Evolutionary conservation across 2,888 invertebrate species (phyloP).

Genomic region (Sinopyrophorus schimmeli): DNA sequence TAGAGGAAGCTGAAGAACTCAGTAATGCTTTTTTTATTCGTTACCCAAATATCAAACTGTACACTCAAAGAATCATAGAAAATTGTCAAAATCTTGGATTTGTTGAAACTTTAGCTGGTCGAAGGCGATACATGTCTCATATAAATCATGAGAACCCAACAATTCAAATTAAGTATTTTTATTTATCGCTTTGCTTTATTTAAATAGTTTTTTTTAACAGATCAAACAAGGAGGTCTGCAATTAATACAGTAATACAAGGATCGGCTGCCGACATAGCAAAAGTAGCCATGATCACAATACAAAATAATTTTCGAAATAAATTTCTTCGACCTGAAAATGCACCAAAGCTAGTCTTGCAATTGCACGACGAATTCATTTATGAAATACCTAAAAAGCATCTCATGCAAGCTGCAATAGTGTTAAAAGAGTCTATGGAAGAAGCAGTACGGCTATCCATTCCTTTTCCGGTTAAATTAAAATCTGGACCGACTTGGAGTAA

Average conservation of each 20-base stretch:
- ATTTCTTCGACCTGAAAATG: conserved; percentile 51
- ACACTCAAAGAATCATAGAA: conserved; percentile 58
- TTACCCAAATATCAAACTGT: conserved; percentile 72
- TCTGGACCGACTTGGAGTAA: conserved; percentile 81
- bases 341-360: conserved; percentile 78
- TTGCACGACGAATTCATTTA: conserved; percentile 96
- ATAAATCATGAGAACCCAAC: conserved; percentile 66
- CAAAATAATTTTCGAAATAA: conserved; percentile 61
- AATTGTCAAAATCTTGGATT: conserved; percentile 73
- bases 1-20: conserved; percentile 78
- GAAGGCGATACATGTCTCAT: conserved; percentile 77
- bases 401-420: conserved; percentile 62
- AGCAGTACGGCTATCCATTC: conserved; percentile 71
- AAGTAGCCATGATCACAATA: conserved; percentile 83
- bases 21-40: conserved; percentile 79
- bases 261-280: conserved; percentile 94
- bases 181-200: not conserved
- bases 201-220: conserved; percentile 50
- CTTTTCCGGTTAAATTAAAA: conserved; percentile 87
- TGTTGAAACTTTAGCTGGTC: conserved; percentile 80
- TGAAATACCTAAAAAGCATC: conserved; percentile 71
- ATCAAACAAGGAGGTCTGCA: conserved; percentile 92
- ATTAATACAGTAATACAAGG: conserved; percentile 96
- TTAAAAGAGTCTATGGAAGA: conserved; percentile 82
- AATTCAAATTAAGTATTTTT: conserved; percentile 60